Percentiles rank a stretch among this genome's conserved stretches.
phyloP scores from a whole-genome alignment of 35 echinoderm and acorn worm species.

The Acanthaster planci region DNA sequence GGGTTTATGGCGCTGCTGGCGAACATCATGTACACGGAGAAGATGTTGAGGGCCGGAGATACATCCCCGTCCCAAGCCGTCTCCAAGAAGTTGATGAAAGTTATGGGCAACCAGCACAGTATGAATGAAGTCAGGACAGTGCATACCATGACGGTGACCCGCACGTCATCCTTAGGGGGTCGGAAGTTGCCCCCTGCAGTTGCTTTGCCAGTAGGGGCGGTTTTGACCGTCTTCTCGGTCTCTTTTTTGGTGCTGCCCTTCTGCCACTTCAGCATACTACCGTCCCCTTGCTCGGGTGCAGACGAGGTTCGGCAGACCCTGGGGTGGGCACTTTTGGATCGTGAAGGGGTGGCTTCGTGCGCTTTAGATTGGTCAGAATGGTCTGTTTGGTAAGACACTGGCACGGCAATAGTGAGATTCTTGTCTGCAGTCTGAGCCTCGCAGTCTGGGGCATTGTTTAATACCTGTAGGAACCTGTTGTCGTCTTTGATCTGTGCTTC shows the following conservation, averaged over 20 bases:
- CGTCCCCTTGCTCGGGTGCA: background rate
- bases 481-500: background rate
- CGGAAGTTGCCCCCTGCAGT: background rate
- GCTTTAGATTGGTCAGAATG: background rate
- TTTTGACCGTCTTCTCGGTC: background rate
- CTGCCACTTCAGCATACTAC: background rate
- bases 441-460: background rate
- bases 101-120: slow-evolving; percentile 87
- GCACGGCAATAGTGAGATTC: background rate
- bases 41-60: slow-evolving; percentile 48
- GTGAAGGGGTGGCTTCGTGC: background rate
- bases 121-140: slow-evolving; percentile 78
- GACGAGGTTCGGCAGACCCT: background rate
- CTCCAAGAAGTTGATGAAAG: slow-evolving; percentile 83
- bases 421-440: background rate
- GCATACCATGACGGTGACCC: slow-evolving; percentile 72
- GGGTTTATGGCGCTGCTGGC: slow-evolving; percentile 81
- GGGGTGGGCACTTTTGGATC: background rate
- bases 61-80: slow-evolving; percentile 43
- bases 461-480: background rate
- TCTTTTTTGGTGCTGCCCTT: background rate
- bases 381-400: background rate
- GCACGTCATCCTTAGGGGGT: slow-evolving; percentile 60
- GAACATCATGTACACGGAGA: slow-evolving; percentile 93
- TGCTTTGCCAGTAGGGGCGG: background rate